Evolutionary conservation across 2,797 vertebrate genomes (phyloP).

Genomic region (Lagothrix lagotricha): DNA sequence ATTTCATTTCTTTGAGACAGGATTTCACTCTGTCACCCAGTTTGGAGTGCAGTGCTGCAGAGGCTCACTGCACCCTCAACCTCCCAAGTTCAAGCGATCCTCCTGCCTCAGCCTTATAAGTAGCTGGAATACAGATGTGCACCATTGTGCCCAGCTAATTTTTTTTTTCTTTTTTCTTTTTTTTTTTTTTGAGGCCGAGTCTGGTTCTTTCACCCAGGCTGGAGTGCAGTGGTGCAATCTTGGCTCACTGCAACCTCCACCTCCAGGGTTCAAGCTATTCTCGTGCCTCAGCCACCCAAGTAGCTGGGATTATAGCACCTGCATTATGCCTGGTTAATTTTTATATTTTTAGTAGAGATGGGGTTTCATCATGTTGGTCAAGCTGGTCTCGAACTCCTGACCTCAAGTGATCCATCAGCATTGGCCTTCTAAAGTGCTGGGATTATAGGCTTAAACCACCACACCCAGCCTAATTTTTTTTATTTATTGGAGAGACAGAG

Average conservation of each 20-base stretch:
- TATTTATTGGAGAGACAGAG: neutral
- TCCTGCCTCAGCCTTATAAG: neutral
- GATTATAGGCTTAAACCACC: neutral
- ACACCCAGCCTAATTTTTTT: fast-evolving
- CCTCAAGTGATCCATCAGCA: neutral
- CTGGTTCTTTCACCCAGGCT: neutral
- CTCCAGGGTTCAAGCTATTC: neutral
- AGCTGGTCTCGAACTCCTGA: neutral
- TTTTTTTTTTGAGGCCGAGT: neutral
- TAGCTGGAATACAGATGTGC: neutral
- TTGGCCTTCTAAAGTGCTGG: neutral
- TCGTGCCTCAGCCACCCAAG: neutral
- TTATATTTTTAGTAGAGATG: neutral
- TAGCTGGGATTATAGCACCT: neutral
- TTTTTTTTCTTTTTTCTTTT: too few species aligned
- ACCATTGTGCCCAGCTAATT: neutral
- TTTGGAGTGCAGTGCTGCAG: neutral
- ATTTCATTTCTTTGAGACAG: neutral
- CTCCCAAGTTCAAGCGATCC: neutral
- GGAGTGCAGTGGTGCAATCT: neutral
- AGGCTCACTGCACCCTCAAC: neutral
- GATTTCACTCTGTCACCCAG: neutral
- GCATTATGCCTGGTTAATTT: neutral
- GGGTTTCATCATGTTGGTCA: neutral
- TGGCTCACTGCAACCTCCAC: neutral